phyloP scores from a whole-genome alignment of 1,140 invertebrate species.

The Thaumetopoea pityocampa region DNA sequence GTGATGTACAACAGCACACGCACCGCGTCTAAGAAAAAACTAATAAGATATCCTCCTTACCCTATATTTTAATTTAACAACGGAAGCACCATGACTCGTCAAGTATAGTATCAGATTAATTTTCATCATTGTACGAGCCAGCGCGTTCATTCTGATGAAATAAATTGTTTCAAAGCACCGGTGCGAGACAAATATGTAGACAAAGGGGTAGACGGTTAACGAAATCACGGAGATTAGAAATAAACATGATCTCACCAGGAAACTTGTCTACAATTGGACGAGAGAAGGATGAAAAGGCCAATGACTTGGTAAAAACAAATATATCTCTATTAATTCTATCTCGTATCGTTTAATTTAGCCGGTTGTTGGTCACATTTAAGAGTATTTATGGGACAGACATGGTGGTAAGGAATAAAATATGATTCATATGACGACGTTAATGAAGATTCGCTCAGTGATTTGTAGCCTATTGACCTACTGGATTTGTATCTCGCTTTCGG shows the following conservation, averaged over 20 bases:
- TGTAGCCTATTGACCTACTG: too few species aligned
- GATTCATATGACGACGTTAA: constrained; percentile 25
- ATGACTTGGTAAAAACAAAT: constrained; percentile 48
- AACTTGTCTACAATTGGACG: constrained; percentile 44
- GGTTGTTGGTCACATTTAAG: background rate
- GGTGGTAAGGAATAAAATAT: too few species aligned
- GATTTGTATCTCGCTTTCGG: too few species aligned
- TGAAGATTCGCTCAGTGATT: constrained; percentile 32
- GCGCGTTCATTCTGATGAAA: constrained; percentile 34
- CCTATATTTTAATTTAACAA: constrained; percentile 57
- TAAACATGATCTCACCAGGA: constrained; percentile 63
- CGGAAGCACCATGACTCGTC: constrained; percentile 65
- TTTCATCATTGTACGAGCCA: constrained; percentile 33
- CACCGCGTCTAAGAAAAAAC: constrained; percentile 31
- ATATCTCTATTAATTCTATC: constrained; percentile 12
- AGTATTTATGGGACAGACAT: too few species aligned
- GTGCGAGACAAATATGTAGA: constrained; percentile 23
- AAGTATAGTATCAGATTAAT: constrained; percentile 62
- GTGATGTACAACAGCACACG: constrained; percentile 19
- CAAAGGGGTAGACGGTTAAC: constrained; percentile 37
- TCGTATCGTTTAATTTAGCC: constrained; percentile 3
- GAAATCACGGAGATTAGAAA: constrained; percentile 38
- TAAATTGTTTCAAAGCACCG: constrained; percentile 49
- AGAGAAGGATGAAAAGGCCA: constrained; percentile 50
- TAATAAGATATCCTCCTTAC: constrained; percentile 42